Base-by-base conservation (phyloP, 2,888 invertebrate species). In the Lithophane socia region DNA sequence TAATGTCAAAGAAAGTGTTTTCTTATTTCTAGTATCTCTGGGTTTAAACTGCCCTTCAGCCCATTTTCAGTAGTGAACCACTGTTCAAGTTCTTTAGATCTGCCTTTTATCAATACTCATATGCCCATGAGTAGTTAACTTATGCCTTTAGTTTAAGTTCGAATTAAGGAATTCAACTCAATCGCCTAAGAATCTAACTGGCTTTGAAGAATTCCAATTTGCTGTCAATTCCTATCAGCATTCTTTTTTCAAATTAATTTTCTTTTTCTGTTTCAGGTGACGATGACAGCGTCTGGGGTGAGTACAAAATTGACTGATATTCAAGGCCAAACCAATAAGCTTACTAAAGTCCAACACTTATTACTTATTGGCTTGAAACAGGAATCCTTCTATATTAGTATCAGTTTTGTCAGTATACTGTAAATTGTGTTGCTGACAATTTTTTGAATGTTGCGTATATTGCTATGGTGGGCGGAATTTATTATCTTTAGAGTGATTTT, bases 181-280 rank as follows among this genome's bases (percentile, higher is more conserved):
- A 1, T 24, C 24, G 13, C n/a, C 13, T 13, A 58, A 24, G 24
- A 58, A 58, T 24, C 58, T 52, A 52, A 52, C 52, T 58, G 24
- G 13, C 13, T 24, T 24, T 24, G 1, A 58, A 58, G 13, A 58
- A 24, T 58, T 58, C 24, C 58, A 58, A 7, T 58, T 24, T 24
- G 2, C 58, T 7, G 24, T 58, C 24, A 58, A 24, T 24, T 58
- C 13, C 24, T 58, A 58, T 24, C 5, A 24, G 24, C 13, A 52
- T 52, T 52, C 52, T 8, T 52, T 37, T 5, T 37, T 37, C 37
- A 56, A 56, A 56, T 24, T 4, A n/a, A 56, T n/a, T n/a, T n/a
- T 24, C 0, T 24, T 58, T 58, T 65, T 72, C 16, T 83, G 73
- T 88, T 88, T 68, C 89, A 88, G 88, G 88, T 88, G 88, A 88